phyloP scores from a whole-genome alignment of 1,140 invertebrate species.

The Proales similis region DNA sequence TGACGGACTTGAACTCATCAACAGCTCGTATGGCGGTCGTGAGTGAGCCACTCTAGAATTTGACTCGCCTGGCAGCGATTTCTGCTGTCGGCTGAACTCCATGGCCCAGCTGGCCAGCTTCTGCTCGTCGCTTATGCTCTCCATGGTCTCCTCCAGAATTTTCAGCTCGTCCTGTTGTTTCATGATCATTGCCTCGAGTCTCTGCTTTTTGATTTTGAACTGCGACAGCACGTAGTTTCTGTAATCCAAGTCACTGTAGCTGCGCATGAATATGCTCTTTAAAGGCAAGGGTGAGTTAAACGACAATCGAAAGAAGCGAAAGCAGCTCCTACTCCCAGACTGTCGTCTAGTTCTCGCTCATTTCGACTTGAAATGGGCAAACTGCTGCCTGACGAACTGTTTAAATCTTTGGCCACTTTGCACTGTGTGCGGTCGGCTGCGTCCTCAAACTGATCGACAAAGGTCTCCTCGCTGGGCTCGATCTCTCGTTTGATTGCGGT shows the following conservation, averaged over 20 bases:
- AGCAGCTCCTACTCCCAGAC: constrained; percentile 28
- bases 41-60: not conserved
- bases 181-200: constrained; percentile 14
- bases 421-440: no score
- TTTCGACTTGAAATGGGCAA: no score
- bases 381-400: no score
- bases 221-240: constrained; percentile 33
- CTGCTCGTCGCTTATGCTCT: constrained; percentile 33
- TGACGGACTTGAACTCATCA: no score
- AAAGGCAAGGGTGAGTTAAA: no score
- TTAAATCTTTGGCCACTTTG: no score
- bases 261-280: constrained; percentile 30
- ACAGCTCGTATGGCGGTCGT: no score
- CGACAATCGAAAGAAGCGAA: no score
- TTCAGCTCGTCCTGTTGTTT: constrained; percentile 33
- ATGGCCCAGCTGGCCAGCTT: constrained; percentile 28
- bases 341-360: no score
- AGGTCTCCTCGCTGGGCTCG: no score
- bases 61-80: not conserved
- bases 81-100: constrained; percentile 18
- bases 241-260: constrained; percentile 35
- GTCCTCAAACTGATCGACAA: no score
- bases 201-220: constrained; percentile 35
- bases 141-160: constrained; percentile 35
- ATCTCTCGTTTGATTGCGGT: no score